These are phyloP conservation scores for Asteroscopus sphinx DNA, from an alignment of 2,888 invertebrate species.

Conservation along the genomic window DNA sequence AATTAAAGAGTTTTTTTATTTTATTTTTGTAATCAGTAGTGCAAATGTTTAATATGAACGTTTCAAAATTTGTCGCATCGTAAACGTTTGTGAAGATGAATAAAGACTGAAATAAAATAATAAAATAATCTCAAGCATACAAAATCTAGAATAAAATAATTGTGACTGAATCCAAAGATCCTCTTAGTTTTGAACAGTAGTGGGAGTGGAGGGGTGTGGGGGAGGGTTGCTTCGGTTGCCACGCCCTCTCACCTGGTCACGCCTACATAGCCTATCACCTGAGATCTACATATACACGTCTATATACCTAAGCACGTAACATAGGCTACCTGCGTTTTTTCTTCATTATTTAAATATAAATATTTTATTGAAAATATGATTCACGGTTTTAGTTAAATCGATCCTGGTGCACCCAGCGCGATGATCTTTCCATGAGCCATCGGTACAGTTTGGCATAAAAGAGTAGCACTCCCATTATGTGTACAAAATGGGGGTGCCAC, in stretches of 20 bases:
- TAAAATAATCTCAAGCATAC: background rate
- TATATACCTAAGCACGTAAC: background rate
- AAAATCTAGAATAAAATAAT: too few species aligned
- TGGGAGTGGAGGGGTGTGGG: conserved; percentile 62
- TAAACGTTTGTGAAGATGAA: background rate
- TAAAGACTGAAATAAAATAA: background rate
- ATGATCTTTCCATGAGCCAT: too few species aligned
- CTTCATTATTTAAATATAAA: background rate
- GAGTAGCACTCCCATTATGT: too few species aligned
- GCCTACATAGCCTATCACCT: conserved; percentile 65
- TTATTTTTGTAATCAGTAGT: conserved; percentile 11
- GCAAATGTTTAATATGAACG: background rate
- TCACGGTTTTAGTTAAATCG: too few species aligned
- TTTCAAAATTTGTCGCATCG: too few species aligned
- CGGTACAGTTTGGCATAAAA: too few species aligned
- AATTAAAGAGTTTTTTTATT: conserved; percentile 24
- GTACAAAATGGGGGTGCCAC: too few species aligned
- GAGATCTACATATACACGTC: conserved; percentile 30
- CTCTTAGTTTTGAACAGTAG: conserved; percentile 37
- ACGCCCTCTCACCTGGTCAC: conserved; percentile 74
- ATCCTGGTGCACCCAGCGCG: too few species aligned
- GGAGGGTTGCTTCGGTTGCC: conserved; percentile 53
- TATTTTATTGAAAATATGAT: too few species aligned
- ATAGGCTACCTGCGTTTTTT: background rate
- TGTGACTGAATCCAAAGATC: conserved; percentile 1